Evolutionary conservation across 92 coral and sea anemone species (phyloP).

Genomic region (Pocillopora meandrina): DNA sequence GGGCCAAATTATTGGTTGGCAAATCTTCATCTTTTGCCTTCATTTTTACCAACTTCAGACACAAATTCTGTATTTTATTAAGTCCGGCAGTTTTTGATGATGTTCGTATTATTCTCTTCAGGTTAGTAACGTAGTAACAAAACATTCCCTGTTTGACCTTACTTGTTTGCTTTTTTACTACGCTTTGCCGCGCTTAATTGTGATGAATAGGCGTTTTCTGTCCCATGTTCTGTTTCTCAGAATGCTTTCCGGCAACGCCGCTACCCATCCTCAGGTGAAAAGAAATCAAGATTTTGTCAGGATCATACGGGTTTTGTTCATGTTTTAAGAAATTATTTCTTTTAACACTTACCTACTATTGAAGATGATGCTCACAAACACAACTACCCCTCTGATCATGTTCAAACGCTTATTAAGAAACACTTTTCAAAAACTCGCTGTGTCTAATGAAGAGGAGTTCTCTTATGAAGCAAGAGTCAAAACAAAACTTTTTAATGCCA

Average conservation of each 20-base stretch:
- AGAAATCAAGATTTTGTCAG: constrained; percentile 8
- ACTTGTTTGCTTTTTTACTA: constrained; percentile 22
- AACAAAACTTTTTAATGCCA: background rate
- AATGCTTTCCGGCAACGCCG: constrained; percentile 3
- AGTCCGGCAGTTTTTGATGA: background rate
- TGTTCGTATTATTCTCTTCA: background rate
- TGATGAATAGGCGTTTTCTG: constrained; percentile 17
- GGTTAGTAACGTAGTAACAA: background rate
- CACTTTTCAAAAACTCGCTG: background rate
- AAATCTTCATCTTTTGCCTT: too few species aligned
- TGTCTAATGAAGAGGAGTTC: background rate
- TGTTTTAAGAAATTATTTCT: background rate
- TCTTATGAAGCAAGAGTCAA: background rate
- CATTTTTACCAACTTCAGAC: too few species aligned
- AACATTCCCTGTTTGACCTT: background rate
- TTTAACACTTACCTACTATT: constrained; percentile 28
- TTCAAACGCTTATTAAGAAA: background rate
- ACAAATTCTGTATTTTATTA: background rate
- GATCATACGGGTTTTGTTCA: background rate
- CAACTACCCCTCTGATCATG: constrained; percentile 5
- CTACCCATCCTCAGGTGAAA: constrained; percentile 14
- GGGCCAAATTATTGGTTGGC: too few species aligned
- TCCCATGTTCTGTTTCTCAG: constrained; percentile 4
- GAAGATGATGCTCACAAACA: constrained; percentile 19
- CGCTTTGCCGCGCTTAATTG: background rate